phyloP scores from a whole-genome alignment of 2,113 vertebrate genomes.

The Phocoena sinus region DNA sequence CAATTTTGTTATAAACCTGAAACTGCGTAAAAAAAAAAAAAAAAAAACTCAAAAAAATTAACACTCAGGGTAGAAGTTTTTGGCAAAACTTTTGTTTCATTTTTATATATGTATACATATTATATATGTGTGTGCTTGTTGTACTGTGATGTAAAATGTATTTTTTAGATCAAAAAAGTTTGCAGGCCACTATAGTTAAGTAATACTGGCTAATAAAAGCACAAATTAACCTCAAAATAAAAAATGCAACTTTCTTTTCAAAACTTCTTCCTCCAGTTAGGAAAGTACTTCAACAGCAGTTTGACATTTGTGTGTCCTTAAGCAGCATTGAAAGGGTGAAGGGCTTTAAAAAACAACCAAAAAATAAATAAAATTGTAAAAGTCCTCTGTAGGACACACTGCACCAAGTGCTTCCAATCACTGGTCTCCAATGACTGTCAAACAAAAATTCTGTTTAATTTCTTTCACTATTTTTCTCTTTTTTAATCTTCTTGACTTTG shows the following conservation, averaged over 20 bases:
- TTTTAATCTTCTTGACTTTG: slow-evolving; percentile 60
- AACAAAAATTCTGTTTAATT: slow-evolving; percentile 22
- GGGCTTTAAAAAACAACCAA: neutral
- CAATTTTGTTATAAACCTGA: no score
- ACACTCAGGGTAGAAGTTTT: no score
- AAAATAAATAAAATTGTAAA: neutral
- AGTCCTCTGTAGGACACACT: neutral
- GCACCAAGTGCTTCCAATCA: neutral
- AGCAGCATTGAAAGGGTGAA: neutral
- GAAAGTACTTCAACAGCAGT: slow-evolving; percentile 8
- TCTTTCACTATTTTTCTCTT: slow-evolving; percentile 47
- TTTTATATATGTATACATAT: no score
- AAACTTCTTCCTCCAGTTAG: slow-evolving; percentile 44
- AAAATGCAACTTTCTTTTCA: slow-evolving; percentile 32
- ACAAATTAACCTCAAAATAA: neutral
- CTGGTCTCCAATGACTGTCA: slow-evolving; percentile 27
- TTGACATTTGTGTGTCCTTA: neutral
- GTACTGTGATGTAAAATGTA: no score
- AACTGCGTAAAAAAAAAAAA: no score
- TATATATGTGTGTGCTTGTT: no score
- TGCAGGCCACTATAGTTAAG: no score
- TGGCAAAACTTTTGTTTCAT: no score
- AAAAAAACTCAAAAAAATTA: no score
- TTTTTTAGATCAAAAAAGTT: no score
- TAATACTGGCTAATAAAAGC: no score